Percentiles rank a stretch among this genome's conserved stretches.
phyloP scores from a whole-genome alignment of 2,113 vertebrate species.

The Anarhynchus alexandrinus region DNA sequence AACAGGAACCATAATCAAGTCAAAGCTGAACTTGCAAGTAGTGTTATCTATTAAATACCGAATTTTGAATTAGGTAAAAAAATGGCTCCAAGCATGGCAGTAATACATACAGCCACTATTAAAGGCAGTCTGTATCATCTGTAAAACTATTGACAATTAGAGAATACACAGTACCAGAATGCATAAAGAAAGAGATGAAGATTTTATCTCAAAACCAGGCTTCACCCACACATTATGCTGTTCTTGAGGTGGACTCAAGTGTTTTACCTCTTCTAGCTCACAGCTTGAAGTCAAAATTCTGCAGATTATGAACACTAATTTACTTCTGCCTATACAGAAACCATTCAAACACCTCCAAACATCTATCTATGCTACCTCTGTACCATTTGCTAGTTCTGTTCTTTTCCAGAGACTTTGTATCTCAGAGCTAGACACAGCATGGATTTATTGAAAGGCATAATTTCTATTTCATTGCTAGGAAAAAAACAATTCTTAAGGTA shows the following conservation, averaged over 20 bases:
- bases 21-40: neutral
- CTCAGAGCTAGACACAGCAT: neutral
- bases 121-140: neutral
- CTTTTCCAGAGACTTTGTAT: neutral
- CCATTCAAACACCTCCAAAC: neutral
- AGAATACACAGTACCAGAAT: neutral
- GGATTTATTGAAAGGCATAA: neutral
- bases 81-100: neutral
- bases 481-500: neutral
- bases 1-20: neutral
- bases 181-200: neutral
- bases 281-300: neutral
- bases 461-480: neutral
- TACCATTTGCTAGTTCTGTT: neutral
- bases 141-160: neutral
- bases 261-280: neutral
- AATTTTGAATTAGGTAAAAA: neutral
- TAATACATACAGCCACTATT: neutral
- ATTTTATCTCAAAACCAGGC: neutral
- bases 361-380: neutral
- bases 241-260: neutral
- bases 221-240: neutral
- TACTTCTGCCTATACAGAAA: neutral
- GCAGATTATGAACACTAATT: neutral
- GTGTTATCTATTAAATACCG: neutral